Base-by-base conservation (phyloP, 2,888 invertebrate genomes). In the Esperia sulphurella region DNA sequence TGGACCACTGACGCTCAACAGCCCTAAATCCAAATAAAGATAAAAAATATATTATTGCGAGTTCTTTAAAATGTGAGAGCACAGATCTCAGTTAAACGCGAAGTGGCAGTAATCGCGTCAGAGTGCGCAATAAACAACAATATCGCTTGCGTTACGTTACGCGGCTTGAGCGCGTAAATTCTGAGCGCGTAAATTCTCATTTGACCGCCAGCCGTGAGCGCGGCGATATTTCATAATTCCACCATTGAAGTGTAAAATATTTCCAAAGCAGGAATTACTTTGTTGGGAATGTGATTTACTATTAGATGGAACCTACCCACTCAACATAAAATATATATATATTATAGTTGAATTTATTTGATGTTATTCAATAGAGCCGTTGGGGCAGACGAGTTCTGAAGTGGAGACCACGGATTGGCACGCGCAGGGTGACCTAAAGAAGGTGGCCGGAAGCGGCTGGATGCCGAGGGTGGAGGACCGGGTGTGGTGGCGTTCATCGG, bases 141-240 rank as follows among this genome's bases (percentile, higher is more conserved):
- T 78, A 71, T 65, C 63, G 62, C 37, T 45, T 45, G 29, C 47
- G 40, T 8, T 14, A 14, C 31, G 43, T n/a, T 35, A n/a, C 35
- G 35, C 35, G 35, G 35, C 35, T 35, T 35, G 35, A 35, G 35
- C 45, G 61, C 58, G 61, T 82, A 82, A 74, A 82, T 82, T 74
- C 71, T n/a, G n/a, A n/a, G n/a, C n/a, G 68, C 74, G 79, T 82
- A 82, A 74, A 82, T 82, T 74, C 71, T 79, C 79, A 82, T 82
- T 79, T 74, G 61, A 61, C 54, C 58, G 60, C 10, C 14, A 12
- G 40, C 46, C 12, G 41, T 41, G 28, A 12, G 50, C 13, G n/a
- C 8, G 44, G 52, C 72, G 58, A 71, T 82, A 81, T 78, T 73
- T 81, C 81, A 81, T 81, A 80, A 79, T 80, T 72, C 69, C 62